Percentiles rank a stretch among this genome's conserved stretches.
phyloP scores from a whole-genome alignment of 2,113 vertebrate genomes.

The Ifrita kowaldi region DNA sequence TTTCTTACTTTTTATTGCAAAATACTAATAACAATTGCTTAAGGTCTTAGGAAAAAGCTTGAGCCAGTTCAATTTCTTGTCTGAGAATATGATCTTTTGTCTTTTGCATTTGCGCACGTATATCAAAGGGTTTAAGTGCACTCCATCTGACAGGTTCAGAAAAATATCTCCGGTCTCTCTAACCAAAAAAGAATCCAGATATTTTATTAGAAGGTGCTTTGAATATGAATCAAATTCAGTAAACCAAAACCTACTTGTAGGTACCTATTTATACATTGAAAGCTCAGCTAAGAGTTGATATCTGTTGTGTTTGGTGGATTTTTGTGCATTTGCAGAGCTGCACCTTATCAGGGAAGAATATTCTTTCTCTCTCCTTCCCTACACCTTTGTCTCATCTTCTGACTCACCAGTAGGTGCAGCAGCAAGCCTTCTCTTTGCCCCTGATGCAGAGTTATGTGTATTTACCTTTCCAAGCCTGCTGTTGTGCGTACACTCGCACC shows the following conservation, averaged over 20 bases:
- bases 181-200: not conserved
- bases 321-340: not conserved
- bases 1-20: not conserved
- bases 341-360: not conserved
- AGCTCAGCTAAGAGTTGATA: not conserved
- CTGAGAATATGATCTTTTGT: not conserved
- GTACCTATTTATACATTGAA: not conserved
- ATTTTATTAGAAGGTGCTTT: not conserved
- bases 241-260: not conserved
- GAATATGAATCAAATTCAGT: not conserved
- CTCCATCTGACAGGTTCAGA: not conserved
- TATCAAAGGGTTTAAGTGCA: not conserved
- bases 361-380: not conserved
- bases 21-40: not conserved
- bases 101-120: not conserved
- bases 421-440: not conserved
- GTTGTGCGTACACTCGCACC: accelerated
- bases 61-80: not conserved
- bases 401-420: not conserved
- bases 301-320: not conserved
- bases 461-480: not conserved
- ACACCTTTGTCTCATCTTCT: not conserved
- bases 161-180: not conserved
- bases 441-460: accelerated
- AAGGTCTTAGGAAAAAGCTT: not conserved